Base-by-base conservation (phyloP, 92 coral and sea anemone species). In the Porites rus region DNA sequence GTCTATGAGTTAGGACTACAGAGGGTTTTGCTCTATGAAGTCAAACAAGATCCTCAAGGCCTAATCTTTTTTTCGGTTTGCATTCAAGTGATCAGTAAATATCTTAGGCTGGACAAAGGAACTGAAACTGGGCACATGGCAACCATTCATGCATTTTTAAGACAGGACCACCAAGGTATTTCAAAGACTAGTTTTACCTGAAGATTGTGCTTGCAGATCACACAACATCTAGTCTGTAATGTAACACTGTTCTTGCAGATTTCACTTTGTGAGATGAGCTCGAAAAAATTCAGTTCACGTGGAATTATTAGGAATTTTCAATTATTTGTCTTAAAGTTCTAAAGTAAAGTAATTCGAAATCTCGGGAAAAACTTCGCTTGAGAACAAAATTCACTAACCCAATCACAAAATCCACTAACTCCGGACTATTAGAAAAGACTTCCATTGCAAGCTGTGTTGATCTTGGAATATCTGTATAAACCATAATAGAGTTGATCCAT, bases 71-170 rank as follows among this genome's bases (percentile, higher is more conserved):
- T 11, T 61, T 61, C 28, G 28, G 28, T 61, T 11, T 61, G 17
- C 67, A 77, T 77, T 77, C 22, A 60, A 88, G 94, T 91, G 21
- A 84, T 91, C 78, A 91, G 94, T 76, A 50, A 83, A 65, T 91
- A 73, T 68, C 80, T 88, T 54, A 88, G 94, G 91, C 83, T 91
- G 14, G 92, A 91, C 76, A 91, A 91, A 83, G 94, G 94, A 62
- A 91, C 91, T 31, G 94, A 91, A 70, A 87, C 94, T 1, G 91
- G 94, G 70, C 79, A 88, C 58, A 91, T 88, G 91, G 91, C 93
- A 20, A 87, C 93, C 50, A 91, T 91, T 60, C 93, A 91, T 70
- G 91, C 91, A 14, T 91, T 88, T 82, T 74, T 91, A 67, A 88
- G 92, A 70, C 62, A 69, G 53, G 46, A 77, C 56, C 51, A 82